Evolutionary conservation across 2,797 vertebrate species (phyloP).

Genomic region (Xiphorhynchus erythropygius): DNA sequence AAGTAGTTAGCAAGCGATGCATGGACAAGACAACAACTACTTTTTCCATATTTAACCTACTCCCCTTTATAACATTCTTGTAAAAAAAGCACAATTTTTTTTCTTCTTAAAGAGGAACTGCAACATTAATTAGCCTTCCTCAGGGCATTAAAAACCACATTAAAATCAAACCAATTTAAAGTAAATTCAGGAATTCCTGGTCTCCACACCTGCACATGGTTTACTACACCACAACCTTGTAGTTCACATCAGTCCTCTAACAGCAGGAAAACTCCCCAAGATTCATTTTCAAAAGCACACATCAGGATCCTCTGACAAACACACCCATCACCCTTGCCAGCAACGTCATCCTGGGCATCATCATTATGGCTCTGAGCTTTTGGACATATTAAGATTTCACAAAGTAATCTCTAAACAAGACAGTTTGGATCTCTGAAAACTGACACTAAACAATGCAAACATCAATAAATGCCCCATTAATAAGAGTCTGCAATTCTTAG

Average conservation of each 20-base stretch:
- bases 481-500: not conserved
- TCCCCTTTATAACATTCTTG: not conserved
- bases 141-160: not conserved
- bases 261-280: not conserved
- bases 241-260: not conserved
- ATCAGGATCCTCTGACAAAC: not conserved
- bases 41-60: not conserved
- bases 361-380: fast-evolving
- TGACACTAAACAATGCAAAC: not conserved
- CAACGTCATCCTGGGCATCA: not conserved
- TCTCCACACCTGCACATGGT: fast-evolving
- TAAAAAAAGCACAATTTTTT: not conserved
- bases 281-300: not conserved
- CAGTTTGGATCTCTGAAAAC: not conserved
- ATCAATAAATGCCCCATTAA: not conserved
- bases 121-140: not conserved
- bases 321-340: not conserved
- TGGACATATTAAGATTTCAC: fast-evolving
- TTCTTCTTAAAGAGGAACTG: not conserved
- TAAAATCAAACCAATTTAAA: not conserved
- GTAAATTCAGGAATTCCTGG: not conserved
- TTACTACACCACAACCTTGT: not conserved
- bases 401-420: not conserved
- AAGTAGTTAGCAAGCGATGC: not conserved
- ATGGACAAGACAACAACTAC: not conserved